Evolutionary conservation across 2,888 invertebrate species (phyloP), one percentile per base, ranked within the genome.

Genomic region (Sturmia bella): DNA sequence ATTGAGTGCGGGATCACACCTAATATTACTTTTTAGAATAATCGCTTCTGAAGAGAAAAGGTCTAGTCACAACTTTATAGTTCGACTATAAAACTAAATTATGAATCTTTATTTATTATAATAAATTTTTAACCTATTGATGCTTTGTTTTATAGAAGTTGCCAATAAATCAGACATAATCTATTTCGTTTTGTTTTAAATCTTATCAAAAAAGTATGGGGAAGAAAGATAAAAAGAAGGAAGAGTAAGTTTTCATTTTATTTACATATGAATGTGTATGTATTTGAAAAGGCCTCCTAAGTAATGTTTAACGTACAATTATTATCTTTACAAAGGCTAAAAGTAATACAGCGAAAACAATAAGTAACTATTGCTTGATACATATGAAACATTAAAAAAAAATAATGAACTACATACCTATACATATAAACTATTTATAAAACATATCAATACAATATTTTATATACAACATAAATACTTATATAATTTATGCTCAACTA

Each of bases 191-290:
- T 37, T 64, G 5, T 56, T 45, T 39, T 21, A 70, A 64, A 32
- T 61, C 21, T 15, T 57, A 72, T 39, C 48, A 41, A 19, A 68
- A 63, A 21, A 83, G n/a, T n/a, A 89, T 89, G 89, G 89, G 89
- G 86, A 89, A 89, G 83, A 89, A 89, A 89, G 89, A 89, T 85
- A 89, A 89, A 80, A 89, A 89, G 80, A 89, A 89, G 85, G 89
- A 88, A 85, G 85, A 85, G 89, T 89, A 89, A 89, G 89, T 89
- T 82, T 81, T 79, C 72, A 86, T 87, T 87, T 85, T 82, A 41
- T 12, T 41, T 41, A n/a, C 21, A 64, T 66, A 15, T 74, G n/a
- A n/a, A 56, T 75, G 57, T 70, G 48, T 68, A 48, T 59, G 37
- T n/a, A 37, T 57, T 19, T 15, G 57, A 52, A 54, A 15, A 24